A percentile compares a stretch with the other conserved stretches of the same genome.
Evolutionary conservation across 2,888 invertebrate species (phyloP).

Genomic region (Gymnocheta viridis): DNA sequence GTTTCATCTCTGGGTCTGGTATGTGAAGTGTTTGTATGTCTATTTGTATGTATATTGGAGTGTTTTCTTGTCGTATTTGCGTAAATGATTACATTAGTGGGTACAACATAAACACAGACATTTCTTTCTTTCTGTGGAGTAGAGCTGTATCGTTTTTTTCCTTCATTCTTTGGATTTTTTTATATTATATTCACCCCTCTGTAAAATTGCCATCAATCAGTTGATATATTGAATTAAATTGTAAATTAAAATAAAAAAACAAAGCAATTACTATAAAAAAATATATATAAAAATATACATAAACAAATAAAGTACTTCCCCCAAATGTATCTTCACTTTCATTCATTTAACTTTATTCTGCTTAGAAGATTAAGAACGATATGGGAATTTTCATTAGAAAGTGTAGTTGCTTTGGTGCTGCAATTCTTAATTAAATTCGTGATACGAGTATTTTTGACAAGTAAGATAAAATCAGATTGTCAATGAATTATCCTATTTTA

Average conservation of each 20-base stretch:
- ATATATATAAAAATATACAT: constrained; percentile 18
- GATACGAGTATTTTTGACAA: not conserved
- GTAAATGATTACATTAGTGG: constrained; percentile 65
- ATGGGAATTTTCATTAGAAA: constrained; percentile 34
- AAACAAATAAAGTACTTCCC: not conserved
- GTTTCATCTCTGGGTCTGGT: constrained; percentile 5
- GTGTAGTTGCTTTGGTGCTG: not conserved
- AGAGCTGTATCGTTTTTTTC: constrained; percentile 32
- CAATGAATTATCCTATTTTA: not conserved
- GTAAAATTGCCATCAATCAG: constrained; percentile 67
- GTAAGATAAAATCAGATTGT: not conserved
- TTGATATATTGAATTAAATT: constrained; percentile 68
- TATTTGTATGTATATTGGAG: constrained; percentile 1
- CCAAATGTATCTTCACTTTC: not conserved
- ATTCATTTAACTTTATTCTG: not conserved
- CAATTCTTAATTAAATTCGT: not conserved
- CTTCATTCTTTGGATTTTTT: constrained; percentile 17
- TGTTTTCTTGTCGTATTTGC: constrained; percentile 50
- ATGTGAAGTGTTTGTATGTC: not conserved
- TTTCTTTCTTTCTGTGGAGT: constrained; percentile 12
- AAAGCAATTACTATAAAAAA: constrained; percentile 59
- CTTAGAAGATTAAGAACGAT: constrained; percentile 21
- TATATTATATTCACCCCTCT: constrained; percentile 42
- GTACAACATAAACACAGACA: constrained; percentile 34
- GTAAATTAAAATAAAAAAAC: constrained; percentile 66